A percentile compares a stretch with the other conserved stretches of the same genome.
phyloP scores from a whole-genome alignment of 2,113 vertebrate species.

The Ariopsis seemanni region DNA sequence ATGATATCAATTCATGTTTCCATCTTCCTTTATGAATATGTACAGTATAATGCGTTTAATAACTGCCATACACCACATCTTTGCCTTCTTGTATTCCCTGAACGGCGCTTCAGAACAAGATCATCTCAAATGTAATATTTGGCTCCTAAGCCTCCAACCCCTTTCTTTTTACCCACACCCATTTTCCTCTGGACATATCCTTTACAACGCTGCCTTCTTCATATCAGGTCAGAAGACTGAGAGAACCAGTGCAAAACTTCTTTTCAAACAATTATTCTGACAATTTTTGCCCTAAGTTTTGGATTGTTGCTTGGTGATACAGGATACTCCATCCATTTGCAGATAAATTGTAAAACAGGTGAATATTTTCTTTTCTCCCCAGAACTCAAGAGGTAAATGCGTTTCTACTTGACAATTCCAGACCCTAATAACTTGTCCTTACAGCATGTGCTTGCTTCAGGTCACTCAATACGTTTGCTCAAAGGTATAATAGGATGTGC shows the following conservation, averaged over 20 bases:
- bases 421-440: no score
- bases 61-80: background rate
- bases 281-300: background rate
- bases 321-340: background rate
- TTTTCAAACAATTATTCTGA: background rate
- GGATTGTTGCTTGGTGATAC: background rate
- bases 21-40: background rate
- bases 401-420: background rate
- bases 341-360: background rate
- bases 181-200: background rate
- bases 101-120: background rate
- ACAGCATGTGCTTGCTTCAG: background rate
- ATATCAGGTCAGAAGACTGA: background rate
- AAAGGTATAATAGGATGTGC: background rate
- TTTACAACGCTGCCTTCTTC: background rate
- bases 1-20: background rate
- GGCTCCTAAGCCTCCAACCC: no score
- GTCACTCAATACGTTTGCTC: background rate
- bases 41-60: background rate
- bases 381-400: background rate
- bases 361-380: background rate
- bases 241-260: background rate
- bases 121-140: background rate
- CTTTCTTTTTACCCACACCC: background rate
- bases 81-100: background rate